Evolutionary conservation across 2,888 invertebrate species (phyloP), one percentile per base, ranked within the genome.

Genomic region (Cecidostiba fungosa): DNA sequence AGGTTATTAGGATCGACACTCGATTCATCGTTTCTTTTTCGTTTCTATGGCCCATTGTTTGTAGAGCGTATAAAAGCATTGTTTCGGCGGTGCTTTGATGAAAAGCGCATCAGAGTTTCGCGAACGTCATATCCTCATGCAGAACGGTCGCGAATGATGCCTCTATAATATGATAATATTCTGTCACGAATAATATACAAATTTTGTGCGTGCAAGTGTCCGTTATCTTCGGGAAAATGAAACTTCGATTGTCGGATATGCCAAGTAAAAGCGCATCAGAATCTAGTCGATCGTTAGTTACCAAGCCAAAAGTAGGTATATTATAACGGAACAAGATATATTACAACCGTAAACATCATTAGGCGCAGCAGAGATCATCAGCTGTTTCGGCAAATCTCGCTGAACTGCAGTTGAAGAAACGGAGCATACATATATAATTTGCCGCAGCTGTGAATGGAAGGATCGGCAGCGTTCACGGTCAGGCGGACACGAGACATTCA

Each of bases 401-500:
- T 10, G 19, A 54, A 12, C 43, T 5, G 66, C 26, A 66, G n/a
- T n/a, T 14, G 66, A 23, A 26, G 14, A 5, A 10, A 23, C 39
- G 43, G 23, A n/a, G n/a, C 23, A 3, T 23, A 72, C 14, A 39
- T 29, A 29, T 54, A 54, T 3, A 29, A 39, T n/a, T 23, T 12
- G n/a, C 72, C 36, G n/a, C 23, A 43, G 23, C 36, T 23, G 43
- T 72, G 72, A 72, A 72, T 72, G 72, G 70, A 36, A 39, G n/a
- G 72, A n/a, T 36, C 59, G 77, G 66, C 36, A 8, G 3, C 12
- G 29, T 70, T 77, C 84, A 84, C 79, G 79, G 78, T 79, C 83
- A 72, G 66, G 47, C 47, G 39, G 36, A 14, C 50, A 39, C 50
- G 74, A 84, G 84, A 79, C 84, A 79, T 84, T 84, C 84, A 79